phyloP scores from a whole-genome alignment of 2,797 vertebrate species.

The Poeciliopsis turneri region DNA sequence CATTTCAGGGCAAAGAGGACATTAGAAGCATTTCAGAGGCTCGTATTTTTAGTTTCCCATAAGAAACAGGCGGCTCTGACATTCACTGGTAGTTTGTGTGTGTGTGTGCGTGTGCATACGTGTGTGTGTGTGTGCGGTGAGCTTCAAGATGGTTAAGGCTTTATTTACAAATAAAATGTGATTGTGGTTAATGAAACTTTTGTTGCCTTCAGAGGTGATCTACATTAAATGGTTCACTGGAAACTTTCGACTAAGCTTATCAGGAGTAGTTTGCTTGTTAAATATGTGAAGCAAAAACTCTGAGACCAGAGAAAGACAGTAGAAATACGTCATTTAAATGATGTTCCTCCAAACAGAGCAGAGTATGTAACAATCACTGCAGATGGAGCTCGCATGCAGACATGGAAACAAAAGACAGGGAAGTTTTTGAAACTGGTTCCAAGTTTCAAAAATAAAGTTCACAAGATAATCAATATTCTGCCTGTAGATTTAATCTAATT shows the following conservation, averaged over 20 bases:
- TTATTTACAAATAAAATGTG: background rate
- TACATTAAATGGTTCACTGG: background rate
- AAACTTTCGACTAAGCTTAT: background rate
- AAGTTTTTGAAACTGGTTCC: too few relatives aligned
- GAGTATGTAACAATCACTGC: background rate
- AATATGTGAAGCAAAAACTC: background rate
- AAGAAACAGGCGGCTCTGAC: background rate
- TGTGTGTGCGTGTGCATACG: rapidly evolving
- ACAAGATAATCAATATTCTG: background rate
- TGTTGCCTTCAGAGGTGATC: background rate
- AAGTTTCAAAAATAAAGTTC: too few relatives aligned
- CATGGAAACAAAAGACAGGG: too few relatives aligned
- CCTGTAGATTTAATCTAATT: background rate
- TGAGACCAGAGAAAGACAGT: background rate
- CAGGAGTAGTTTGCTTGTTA: background rate
- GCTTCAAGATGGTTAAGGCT: background rate
- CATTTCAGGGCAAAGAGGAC: slow-evolving; percentile 27
- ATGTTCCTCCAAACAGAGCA: background rate
- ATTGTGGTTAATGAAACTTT: background rate
- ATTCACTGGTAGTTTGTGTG: background rate
- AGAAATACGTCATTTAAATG: background rate
- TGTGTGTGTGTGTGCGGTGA: background rate
- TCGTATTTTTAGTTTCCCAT: slow-evolving; percentile 14
- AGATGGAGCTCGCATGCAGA: too few relatives aligned
- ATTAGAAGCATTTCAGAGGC: slow-evolving; percentile 10